Evolutionary conservation across 2,888 invertebrate genomes (phyloP).

Genomic region (Drosophila paranaensis): DNA sequence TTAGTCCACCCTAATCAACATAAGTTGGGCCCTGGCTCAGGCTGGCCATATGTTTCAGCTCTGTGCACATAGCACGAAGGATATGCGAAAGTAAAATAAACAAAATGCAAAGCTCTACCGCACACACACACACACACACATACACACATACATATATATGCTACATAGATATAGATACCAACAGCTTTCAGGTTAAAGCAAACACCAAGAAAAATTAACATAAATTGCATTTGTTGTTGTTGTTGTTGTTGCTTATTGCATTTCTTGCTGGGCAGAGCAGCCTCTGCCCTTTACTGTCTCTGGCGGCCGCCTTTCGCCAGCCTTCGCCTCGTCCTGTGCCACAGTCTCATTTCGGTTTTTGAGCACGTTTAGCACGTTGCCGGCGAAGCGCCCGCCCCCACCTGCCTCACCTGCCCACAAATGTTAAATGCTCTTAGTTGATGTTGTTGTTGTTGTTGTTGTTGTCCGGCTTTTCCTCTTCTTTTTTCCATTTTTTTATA

Average conservation of each 20-base stretch:
- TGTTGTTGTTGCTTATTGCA: slow-evolving; percentile 56
- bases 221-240: slow-evolving; percentile 65
- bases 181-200: slow-evolving; percentile 58
- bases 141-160: not conserved
- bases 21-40: slow-evolving; percentile 45
- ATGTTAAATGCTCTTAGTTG: slow-evolving; percentile 70
- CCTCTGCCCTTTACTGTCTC: slow-evolving; percentile 29
- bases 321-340: slow-evolving; percentile 54
- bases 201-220: slow-evolving; percentile 79
- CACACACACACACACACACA: slow-evolving; percentile 25
- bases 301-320: not conserved
- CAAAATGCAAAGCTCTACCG: slow-evolving; percentile 41
- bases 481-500: not conserved
- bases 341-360: slow-evolving; percentile 81
- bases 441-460: slow-evolving; percentile 42
- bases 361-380: slow-evolving; percentile 82
- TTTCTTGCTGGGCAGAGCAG: slow-evolving; percentile 50
- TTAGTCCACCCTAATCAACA: slow-evolving; percentile 70
- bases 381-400: slow-evolving; percentile 29
- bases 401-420: slow-evolving; percentile 70
- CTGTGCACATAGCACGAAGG: slow-evolving; percentile 38
- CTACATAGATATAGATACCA: slow-evolving; percentile 28
- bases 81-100: slow-evolving; percentile 47
- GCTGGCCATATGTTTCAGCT: slow-evolving; percentile 61
- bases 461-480: slow-evolving; percentile 37